These are phyloP conservation scores for Cheilosia vernalis DNA, from an alignment of 2,888 invertebrate species.

Conservation along the genomic window DNA sequence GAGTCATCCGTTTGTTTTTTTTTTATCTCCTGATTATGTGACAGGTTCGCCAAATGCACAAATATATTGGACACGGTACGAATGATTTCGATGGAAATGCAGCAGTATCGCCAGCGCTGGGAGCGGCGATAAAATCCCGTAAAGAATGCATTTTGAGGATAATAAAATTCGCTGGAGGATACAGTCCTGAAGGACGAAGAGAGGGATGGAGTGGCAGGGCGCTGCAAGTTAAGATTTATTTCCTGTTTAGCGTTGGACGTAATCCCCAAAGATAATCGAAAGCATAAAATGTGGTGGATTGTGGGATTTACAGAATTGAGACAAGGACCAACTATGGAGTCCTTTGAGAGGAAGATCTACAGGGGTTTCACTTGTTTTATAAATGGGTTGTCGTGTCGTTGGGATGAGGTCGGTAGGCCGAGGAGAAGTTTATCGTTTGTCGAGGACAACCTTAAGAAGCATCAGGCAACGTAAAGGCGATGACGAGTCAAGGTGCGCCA, in stretches of 20 bases:
- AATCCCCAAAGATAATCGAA: constrained; percentile 61
- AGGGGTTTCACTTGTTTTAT: not conserved
- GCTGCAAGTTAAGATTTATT: constrained; percentile 58
- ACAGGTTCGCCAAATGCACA: constrained; percentile 55
- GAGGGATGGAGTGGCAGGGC: not conserved
- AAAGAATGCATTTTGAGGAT: constrained; percentile 53
- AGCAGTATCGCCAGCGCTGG: constrained; percentile 13
- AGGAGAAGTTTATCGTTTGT: not conserved
- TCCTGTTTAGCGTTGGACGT: constrained; percentile 54
- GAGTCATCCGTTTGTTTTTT: constrained; percentile 24
- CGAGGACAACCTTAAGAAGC: no score
- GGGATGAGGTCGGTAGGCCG: not conserved
- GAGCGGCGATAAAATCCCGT: constrained; percentile 42
- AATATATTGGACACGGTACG: constrained; percentile 54
- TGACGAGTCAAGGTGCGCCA: no score
- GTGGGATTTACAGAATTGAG: constrained; percentile 23
- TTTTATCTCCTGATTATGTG: constrained; percentile 54
- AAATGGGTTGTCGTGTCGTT: not conserved
- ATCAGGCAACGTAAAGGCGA: no score
- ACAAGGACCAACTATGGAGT: constrained; percentile 11
- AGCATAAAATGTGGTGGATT: constrained; percentile 48
- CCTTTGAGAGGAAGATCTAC: not conserved
- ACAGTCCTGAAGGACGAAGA: not conserved
- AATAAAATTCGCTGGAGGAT: constrained; percentile 48
- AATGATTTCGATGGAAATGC: constrained; percentile 39